Conservation (phyloP, 2,113 vertebrate genomes). For the Albula glossodonta region DNA sequence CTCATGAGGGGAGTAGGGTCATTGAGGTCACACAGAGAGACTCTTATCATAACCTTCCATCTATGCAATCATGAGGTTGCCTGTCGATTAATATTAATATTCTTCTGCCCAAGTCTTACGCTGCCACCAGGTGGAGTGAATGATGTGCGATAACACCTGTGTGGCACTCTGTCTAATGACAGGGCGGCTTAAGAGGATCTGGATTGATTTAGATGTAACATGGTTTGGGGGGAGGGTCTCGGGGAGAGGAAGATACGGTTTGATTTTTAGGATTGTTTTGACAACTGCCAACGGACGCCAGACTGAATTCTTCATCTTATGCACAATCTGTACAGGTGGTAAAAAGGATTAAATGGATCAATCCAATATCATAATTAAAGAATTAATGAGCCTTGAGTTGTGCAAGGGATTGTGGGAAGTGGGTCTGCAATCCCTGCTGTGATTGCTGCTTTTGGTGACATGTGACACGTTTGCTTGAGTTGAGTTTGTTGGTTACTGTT, state of each 20-base stretch:
- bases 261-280: not conserved
- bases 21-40: too few relatives aligned
- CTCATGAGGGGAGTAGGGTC: too few relatives aligned
- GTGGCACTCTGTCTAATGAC: not conserved
- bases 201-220: not conserved
- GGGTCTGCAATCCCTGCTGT: not conserved
- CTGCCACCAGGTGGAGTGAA: not conserved
- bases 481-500: not conserved
- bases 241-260: not conserved
- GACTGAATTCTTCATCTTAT: not conserved
- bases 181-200: too few relatives aligned
- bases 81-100: not conserved
- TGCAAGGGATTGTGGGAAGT: not conserved
- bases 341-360: not conserved
- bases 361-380: not conserved
- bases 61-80: not conserved
- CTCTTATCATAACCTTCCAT: not conserved
- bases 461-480: not conserved
- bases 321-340: not conserved
- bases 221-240: not conserved
- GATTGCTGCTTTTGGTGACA: not conserved
- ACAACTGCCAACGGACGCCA: not conserved
- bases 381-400: not conserved
- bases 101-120: not conserved
- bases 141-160: not conserved